These are phyloP conservation scores for Cheilosia pagana DNA, from an alignment of 2,888 invertebrate genomes.

Conservation along the genomic window DNA sequence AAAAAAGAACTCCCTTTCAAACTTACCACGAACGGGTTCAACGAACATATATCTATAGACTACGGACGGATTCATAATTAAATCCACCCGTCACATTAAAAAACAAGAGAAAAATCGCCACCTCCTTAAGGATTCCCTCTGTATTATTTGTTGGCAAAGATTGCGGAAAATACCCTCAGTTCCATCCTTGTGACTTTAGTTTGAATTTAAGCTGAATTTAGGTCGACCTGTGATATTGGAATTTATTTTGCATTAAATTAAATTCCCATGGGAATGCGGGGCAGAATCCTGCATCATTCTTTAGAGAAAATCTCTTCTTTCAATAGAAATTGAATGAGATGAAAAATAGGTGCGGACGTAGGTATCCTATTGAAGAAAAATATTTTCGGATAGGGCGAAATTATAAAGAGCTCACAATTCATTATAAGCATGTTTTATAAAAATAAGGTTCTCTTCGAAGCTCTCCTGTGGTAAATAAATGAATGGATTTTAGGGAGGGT, in stretches of 20 bases:
- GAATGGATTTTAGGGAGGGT: neutral
- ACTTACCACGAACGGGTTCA: too few species aligned
- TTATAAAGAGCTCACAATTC: slow-evolving; percentile 15
- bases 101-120: too few species aligned
- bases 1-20: too few species aligned
- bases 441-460: neutral
- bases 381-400: neutral
- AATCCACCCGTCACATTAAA: too few species aligned
- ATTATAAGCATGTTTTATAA: neutral
- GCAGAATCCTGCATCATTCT: slow-evolving; percentile 41
- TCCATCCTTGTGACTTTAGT: slow-evolving; percentile 7
- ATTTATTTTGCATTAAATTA: slow-evolving; percentile 38
- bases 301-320: slow-evolving; percentile 13
- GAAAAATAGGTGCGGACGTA: neutral
- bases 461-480: neutral
- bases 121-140: too few species aligned
- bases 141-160: too few species aligned
- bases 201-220: slow-evolving; percentile 24
- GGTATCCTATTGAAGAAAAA: neutral
- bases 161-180: neutral
- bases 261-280: slow-evolving; percentile 36
- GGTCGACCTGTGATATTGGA: slow-evolving; percentile 37
- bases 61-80: too few species aligned
- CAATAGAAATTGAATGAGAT: slow-evolving; percentile 5
- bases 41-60: too few species aligned